Base-by-base conservation (phyloP, 2,888 invertebrate species). In the Drosophila merina region DNA sequence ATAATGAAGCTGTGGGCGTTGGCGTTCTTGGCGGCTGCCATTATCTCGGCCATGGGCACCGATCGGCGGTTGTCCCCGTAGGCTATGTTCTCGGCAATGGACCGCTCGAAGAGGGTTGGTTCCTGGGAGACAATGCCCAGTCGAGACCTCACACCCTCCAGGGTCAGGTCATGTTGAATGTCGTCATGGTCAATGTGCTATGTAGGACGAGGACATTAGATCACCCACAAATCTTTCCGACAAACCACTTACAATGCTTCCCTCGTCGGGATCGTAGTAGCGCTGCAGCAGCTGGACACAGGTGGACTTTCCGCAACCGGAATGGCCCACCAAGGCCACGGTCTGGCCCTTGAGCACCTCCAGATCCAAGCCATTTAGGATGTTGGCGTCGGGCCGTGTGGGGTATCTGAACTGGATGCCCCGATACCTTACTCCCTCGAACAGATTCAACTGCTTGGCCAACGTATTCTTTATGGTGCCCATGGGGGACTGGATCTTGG, bases 51-150 rank as follows among this genome's bases (percentile, higher is more conserved):
- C 90, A 95, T 95, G 0, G 93, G 82, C 10, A 96, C 94, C 0
- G 79, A 74, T 0, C 96, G 92, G 0, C 93, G 93, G 89, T 96
- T 96, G 91, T 96, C 96, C 0, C 97, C 97, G 88, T 97, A 97
- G 0, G 95, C 95, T 82, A 98, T 97, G 89, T 97, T 97, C 85
- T 97, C 96, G 0, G 94, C 94, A 50, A 97, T 96, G 49, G 95
- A 95, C 47, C 95, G 93, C 88, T 96, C 96, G 90, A 97, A 97
- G 0, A 97, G 93, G 0, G 95, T 94, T 0, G 97, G 97, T 88
- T 97, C 97, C 90, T 97, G 97, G 0, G 96, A 96, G 5, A 97
- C 95, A 45, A 97, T 94, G 51, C 96, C 96, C 57, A 97, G 93
- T 90, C 96, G 95, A 9, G 93, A 92, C 0, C 97, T 93, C 2